A percentile compares a stretch with the other conserved stretches of the same genome.
Evolutionary conservation across 2,113 vertebrate species (phyloP).

Genomic region (Cebidichthys violaceus): DNA sequence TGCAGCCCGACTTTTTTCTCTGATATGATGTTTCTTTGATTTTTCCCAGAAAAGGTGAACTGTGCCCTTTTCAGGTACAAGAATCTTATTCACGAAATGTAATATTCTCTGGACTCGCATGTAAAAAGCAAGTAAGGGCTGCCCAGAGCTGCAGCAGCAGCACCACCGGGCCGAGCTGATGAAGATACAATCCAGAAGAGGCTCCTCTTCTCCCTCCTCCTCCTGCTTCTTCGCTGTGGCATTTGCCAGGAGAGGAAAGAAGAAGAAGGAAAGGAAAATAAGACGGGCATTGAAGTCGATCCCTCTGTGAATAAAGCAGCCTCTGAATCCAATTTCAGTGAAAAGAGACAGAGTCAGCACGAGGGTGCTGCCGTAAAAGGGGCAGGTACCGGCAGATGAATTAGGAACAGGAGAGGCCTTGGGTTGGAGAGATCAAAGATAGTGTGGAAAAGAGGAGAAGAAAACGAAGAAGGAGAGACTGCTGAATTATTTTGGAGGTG

Average conservation of each 20-base stretch:
- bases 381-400: slow-evolving; percentile 57
- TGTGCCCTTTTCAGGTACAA: neutral
- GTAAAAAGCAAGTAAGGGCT: neutral
- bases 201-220: slow-evolving; percentile 12
- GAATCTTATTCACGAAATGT: neutral
- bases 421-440: slow-evolving; percentile 68
- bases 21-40: neutral
- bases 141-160: neutral
- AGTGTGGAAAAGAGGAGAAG: slow-evolving; percentile 39
- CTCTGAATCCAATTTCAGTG: slow-evolving; percentile 63
- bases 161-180: slow-evolving; percentile 25
- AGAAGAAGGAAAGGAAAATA: neutral
- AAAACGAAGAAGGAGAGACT: slow-evolving; percentile 50
- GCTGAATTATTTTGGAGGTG: slow-evolving; percentile 69
- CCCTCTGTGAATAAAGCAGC: slow-evolving; percentile 62
- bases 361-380: slow-evolving; percentile 37
- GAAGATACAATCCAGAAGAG: slow-evolving; percentile 32
- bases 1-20: neutral
- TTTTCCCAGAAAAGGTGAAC: neutral
- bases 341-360: slow-evolving; percentile 63
- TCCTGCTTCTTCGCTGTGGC: slow-evolving; percentile 9
- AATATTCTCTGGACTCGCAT: neutral
- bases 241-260: slow-evolving; percentile 33
- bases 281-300: slow-evolving; percentile 48
- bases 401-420: slow-evolving; percentile 53